phyloP scores from a whole-genome alignment of 2,113 vertebrate genomes.

The Oreotrochilus melanogaster region DNA sequence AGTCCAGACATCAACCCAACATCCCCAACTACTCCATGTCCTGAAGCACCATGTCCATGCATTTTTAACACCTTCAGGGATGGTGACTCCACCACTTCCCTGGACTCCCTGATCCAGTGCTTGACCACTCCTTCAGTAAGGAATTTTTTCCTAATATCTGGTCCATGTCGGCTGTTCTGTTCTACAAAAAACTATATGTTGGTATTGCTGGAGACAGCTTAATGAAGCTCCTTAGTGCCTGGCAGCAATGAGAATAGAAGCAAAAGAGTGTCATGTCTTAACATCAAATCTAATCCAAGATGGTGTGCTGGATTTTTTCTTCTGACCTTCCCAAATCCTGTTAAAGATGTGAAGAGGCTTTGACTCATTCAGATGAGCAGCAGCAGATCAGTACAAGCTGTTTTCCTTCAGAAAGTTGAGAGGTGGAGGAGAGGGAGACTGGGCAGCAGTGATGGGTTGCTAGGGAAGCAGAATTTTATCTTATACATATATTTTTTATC shows the following conservation, averaged over 20 bases:
- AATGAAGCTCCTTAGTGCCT: not conserved
- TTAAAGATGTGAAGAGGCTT: not conserved
- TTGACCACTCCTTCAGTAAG: no score
- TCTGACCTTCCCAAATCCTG: conserved; percentile 18
- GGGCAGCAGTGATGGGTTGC: not conserved
- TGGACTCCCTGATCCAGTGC: no score
- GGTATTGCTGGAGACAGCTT: not conserved
- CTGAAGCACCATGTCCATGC: no score
- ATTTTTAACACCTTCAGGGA: no score
- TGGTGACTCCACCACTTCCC: no score
- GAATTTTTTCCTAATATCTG: no score
- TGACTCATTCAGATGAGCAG: conserved; percentile 2
- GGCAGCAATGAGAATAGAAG: not conserved
- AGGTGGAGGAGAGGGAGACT: not conserved
- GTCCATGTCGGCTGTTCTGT: not conserved
- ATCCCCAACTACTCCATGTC: no score
- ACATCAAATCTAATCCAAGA: conserved; percentile 12
- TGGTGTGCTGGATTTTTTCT: not conserved
- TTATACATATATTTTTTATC: not conserved
- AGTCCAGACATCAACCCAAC: no score
- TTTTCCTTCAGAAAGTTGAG: conserved; percentile 33
- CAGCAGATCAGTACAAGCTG: conserved; percentile 15
- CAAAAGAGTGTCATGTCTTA: not conserved
- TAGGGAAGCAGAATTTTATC: not conserved
- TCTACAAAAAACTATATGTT: not conserved